Percentiles rank a stretch among this genome's conserved stretches.
Evolutionary conservation across 1,140 invertebrate species (phyloP).

Genomic region (Batillaria attramentaria): DNA sequence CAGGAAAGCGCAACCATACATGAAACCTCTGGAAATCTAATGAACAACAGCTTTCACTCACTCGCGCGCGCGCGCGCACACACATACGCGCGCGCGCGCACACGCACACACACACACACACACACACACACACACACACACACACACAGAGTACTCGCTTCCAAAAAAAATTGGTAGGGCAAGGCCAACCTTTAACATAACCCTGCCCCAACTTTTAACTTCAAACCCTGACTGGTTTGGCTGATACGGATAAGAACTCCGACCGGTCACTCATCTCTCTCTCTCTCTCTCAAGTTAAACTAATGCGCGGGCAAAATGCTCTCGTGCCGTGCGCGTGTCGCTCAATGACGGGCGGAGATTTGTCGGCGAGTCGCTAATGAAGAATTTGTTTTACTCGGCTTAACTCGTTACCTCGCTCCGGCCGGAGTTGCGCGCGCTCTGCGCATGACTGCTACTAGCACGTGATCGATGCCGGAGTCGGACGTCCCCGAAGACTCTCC

Average conservation of each 20-base stretch:
- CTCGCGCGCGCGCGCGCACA: background rate
- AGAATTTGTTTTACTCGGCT: slow-evolving; percentile 7
- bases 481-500: background rate
- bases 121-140: background rate
- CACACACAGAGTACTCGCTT: background rate
- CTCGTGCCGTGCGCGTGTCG: no score
- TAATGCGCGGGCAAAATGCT: no score
- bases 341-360: background rate
- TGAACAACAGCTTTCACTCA: no score
- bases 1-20: no score
- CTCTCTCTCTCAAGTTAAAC: no score
- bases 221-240: no score
- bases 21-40: no score
- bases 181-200: no score
- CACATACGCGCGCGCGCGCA: background rate
- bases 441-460: background rate
- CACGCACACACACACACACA: background rate
- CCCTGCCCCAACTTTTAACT: no score
- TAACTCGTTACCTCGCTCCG: background rate
- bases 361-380: background rate
- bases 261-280: no score
- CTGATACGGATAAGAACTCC: no score
- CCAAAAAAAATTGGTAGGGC: no score
- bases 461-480: background rate
- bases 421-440: background rate